A percentile compares a stretch with the other conserved stretches of the same genome.
These are phyloP conservation scores for Lagopus muta DNA, from an alignment of 2,113 vertebrate genomes.

Conservation along the genomic window DNA sequence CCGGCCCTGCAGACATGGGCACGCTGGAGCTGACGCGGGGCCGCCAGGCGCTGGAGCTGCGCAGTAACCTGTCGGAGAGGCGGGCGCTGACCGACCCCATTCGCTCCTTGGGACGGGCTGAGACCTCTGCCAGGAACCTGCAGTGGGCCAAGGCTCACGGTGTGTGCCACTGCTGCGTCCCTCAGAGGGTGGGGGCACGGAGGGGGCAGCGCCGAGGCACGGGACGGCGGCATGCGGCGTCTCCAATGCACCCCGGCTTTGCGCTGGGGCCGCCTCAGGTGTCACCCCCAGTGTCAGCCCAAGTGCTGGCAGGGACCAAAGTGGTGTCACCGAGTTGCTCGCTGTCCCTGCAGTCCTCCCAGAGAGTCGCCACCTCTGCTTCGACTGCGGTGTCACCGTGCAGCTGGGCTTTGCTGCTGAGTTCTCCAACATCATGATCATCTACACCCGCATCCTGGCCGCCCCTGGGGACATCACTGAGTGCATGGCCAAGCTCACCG, in stretches of 20 bases:
- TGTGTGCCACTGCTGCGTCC: background rate
- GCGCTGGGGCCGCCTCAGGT: background rate
- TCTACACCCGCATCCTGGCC: slow-evolving; percentile 83
- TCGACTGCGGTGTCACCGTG: slow-evolving; percentile 83
- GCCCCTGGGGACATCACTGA: slow-evolving; percentile 72
- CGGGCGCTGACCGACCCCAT: slow-evolving; percentile 84
- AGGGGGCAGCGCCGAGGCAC: fast-evolving
- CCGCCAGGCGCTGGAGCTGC: slow-evolving; percentile 87
- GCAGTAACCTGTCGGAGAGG: slow-evolving; percentile 88
- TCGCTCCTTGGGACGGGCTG: slow-evolving; percentile 37
- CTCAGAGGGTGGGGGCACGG: no score
- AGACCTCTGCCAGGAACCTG: slow-evolving; percentile 83
- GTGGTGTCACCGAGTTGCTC: background rate
- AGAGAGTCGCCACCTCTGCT: slow-evolving; percentile 73
- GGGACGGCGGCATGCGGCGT: fast-evolving
- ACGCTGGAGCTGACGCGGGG: slow-evolving; percentile 81
- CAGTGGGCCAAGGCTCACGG: slow-evolving; percentile 89
- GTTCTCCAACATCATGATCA: slow-evolving; percentile 91
- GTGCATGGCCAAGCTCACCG: slow-evolving; percentile 82
- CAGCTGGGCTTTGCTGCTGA: slow-evolving; percentile 89
- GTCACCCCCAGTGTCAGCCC: background rate
- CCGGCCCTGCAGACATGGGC: slow-evolving; percentile 83
- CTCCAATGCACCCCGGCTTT: background rate
- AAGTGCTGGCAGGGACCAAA: no score
- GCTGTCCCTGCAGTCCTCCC: slow-evolving; percentile 78